phyloP scores from a whole-genome alignment of 2,888 invertebrate species.

The Cheilosia urbana region DNA sequence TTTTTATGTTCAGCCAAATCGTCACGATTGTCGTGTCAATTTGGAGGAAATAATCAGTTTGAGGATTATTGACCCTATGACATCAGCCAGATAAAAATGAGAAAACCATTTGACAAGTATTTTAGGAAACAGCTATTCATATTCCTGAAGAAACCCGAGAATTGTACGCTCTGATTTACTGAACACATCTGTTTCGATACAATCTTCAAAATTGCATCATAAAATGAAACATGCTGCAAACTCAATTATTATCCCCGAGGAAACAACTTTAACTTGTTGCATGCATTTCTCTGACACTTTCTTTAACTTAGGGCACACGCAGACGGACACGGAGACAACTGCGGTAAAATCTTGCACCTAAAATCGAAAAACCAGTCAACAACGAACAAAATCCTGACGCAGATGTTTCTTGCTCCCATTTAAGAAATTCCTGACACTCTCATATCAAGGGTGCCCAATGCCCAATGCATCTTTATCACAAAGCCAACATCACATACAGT shows the following conservation, averaged over 20 bases:
- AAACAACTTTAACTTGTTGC: conserved; percentile 40
- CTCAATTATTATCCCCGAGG: conserved; percentile 16
- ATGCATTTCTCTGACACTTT: conserved; percentile 8
- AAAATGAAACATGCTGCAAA: conserved; percentile 15
- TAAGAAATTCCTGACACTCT: conserved; percentile 5
- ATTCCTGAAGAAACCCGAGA: too few species aligned
- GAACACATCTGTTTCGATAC: conserved; percentile 1
- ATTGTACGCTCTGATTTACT: too few species aligned
- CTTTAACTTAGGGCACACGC: background rate
- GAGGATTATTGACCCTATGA: conserved; percentile 23
- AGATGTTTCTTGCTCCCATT: conserved; percentile 63
- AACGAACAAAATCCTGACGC: conserved; percentile 8
- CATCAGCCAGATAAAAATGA: too few species aligned
- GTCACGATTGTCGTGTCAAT: conserved; percentile 62
- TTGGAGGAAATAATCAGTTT: conserved; percentile 27
- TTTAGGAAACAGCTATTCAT: too few species aligned
- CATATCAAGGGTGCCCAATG: conserved; percentile 51
- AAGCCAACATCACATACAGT: conserved; percentile 19
- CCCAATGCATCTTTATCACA: conserved; percentile 60
- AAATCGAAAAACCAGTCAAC: conserved; percentile 37
- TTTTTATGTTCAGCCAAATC: conserved; percentile 55
- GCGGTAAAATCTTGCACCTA: background rate
- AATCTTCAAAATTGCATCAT: background rate
- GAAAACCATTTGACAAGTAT: too few species aligned
- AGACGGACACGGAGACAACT: conserved; percentile 9